These are phyloP conservation scores for Panopea generosa DNA, from an alignment of 2,888 invertebrate genomes.

Conservation along the genomic window DNA sequence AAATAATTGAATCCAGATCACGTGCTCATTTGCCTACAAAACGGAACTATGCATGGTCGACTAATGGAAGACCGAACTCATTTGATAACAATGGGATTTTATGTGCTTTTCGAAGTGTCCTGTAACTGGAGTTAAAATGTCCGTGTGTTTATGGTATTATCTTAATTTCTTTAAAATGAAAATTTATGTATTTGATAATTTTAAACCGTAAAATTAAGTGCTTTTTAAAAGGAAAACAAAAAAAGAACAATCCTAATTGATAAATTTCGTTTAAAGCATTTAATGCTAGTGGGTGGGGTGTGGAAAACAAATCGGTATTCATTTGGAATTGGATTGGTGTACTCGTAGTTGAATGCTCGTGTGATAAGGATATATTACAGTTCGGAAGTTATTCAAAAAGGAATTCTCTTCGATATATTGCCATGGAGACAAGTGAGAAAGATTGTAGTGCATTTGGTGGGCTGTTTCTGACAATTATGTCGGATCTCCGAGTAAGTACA, in stretches of 20 bases:
- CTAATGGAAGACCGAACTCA: constrained; percentile 12
- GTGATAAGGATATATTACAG: constrained; percentile 2
- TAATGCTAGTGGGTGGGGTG: constrained; percentile 12
- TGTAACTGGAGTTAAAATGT: too few relatives aligned
- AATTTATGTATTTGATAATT: background rate
- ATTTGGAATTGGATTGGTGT: background rate
- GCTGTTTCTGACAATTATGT: constrained; percentile 97
- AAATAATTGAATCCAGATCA: constrained; percentile 17
- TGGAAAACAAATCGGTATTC: constrained; percentile 11
- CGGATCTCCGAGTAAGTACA: constrained; percentile 97
- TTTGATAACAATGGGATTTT: constrained; percentile 53
- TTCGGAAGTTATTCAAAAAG: background rate
- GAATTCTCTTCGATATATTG: background rate
- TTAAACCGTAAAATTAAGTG: constrained; percentile 1
- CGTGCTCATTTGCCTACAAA: constrained; percentile 50
- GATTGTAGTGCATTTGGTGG: constrained; percentile 91
- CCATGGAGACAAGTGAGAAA: constrained; percentile 79
- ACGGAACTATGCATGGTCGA: constrained; percentile 60
- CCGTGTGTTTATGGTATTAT: background rate
- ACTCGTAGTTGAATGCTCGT: background rate
- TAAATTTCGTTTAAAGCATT: background rate
- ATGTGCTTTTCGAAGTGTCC: constrained; percentile 17
- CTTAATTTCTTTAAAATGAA: background rate
- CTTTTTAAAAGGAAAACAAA: background rate
- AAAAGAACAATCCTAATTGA: constrained; percentile 7